Evolutionary conservation across 2,797 vertebrate genomes (phyloP).

Genomic region (Crenichthys baileyi): DNA sequence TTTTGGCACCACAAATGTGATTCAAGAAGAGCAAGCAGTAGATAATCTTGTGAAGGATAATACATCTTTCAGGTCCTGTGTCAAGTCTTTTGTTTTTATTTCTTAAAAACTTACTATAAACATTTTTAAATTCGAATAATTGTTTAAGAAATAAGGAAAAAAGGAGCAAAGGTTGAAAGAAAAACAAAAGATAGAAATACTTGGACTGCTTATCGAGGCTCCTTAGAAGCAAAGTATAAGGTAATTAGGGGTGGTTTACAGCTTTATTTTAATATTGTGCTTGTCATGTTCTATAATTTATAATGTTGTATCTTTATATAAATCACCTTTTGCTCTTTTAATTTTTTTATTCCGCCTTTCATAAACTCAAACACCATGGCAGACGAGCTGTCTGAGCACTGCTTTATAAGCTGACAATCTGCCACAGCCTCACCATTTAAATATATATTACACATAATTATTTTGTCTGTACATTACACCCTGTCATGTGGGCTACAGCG

Average conservation of each 20-base stretch:
- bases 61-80: background rate
- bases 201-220: background rate
- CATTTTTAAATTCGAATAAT: background rate
- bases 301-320: background rate
- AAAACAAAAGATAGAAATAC: background rate
- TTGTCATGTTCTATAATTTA: background rate
- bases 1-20: too few relatives aligned
- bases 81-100: background rate
- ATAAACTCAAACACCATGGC: background rate
- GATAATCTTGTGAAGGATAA: background rate
- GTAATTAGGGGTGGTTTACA: background rate
- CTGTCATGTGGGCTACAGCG: conserved; percentile 45
- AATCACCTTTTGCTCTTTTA: background rate
- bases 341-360: background rate
- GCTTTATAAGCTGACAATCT: conserved; percentile 6
- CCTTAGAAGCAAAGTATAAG: background rate
- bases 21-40: background rate
- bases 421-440: background rate
- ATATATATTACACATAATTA: conserved; percentile 15
- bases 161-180: background rate
- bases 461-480: conserved; percentile 30
- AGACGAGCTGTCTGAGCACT: background rate
- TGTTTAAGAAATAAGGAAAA: background rate
- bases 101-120: background rate
- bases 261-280: background rate